A percentile compares a stretch with the other conserved stretches of the same genome.
Conservation (phyloP, 37 sponge, comb jelly and placozoan genomes). For the Hormiphora californensis region DNA sequence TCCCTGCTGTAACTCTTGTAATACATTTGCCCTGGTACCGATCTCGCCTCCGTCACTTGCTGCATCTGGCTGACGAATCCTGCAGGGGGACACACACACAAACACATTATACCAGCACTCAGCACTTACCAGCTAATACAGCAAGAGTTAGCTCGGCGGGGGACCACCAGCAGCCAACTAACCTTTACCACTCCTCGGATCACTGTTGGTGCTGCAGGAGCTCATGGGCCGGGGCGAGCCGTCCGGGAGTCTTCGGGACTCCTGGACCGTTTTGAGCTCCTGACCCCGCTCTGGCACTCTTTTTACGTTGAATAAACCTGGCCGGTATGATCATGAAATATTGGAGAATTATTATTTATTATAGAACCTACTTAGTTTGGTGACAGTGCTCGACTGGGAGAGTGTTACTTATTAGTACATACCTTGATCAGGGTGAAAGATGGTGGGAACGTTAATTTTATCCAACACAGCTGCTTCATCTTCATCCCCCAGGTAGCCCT, state of each 20-base stretch:
- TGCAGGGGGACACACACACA: background rate
- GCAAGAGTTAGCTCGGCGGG: background rate
- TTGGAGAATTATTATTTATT: background rate
- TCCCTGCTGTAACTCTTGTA: constrained; percentile 1
- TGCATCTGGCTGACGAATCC: too few relatives aligned
- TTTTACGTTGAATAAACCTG: constrained; percentile 37
- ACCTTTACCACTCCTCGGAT: background rate
- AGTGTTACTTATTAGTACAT: background rate
- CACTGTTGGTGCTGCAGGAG: background rate
- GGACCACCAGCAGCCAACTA: background rate
- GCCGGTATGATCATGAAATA: background rate
- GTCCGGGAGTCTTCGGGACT: background rate
- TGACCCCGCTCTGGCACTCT: constrained; percentile 1
- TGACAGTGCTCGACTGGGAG: background rate
- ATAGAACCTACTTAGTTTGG: background rate
- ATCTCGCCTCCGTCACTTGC: too few relatives aligned
- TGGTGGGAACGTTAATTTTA: background rate
- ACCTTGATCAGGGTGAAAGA: constrained; percentile 32
- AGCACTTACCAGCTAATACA: background rate
- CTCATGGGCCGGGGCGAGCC: background rate
- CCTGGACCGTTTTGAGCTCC: background rate
- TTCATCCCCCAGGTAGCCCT: constrained; percentile 42
- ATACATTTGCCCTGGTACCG: background rate
- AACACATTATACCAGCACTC: background rate
- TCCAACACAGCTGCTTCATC: background rate